Percentiles rank a stretch among this genome's conserved stretches.
phyloP scores from a whole-genome alignment of 2,888 invertebrate genomes.

The Teleiodes luculella region DNA sequence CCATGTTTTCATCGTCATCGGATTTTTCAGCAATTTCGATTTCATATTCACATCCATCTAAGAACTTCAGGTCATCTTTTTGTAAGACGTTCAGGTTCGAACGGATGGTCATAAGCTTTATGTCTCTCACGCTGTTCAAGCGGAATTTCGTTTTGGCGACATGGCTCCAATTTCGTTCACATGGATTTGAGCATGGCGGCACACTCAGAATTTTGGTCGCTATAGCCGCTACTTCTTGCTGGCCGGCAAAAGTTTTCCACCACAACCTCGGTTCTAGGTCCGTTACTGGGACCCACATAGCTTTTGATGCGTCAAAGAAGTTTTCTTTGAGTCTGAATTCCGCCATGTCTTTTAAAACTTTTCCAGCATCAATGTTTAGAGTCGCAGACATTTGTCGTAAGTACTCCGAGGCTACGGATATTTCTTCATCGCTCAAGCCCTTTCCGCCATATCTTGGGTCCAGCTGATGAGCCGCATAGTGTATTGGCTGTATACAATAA shows the following conservation, averaged over 20 bases:
- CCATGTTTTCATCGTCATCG: too few species aligned
- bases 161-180: too few species aligned
- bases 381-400: neutral
- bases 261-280: slow-evolving; percentile 12
- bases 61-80: too few species aligned
- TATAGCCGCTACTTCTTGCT: neutral
- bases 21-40: too few species aligned
- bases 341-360: neutral
- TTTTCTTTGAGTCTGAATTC: neutral
- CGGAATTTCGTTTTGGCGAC: too few species aligned
- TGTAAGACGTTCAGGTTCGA: too few species aligned
- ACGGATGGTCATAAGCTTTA: too few species aligned
- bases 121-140: too few species aligned
- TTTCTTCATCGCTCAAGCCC: neutral
- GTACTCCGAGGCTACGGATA: neutral
- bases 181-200: too few species aligned
- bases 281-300: slow-evolving; percentile 12
- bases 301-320: slow-evolving; percentile 10
- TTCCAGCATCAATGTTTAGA: neutral
- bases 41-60: too few species aligned
- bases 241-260: slow-evolving; percentile 12
- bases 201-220: too few species aligned
- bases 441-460: neutral
- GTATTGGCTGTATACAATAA: neutral
- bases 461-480: neutral